A percentile compares a stretch with the other conserved stretches of the same genome.
Evolutionary conservation across 2,797 vertebrate genomes (phyloP).

Genomic region (Sebastes hubbsi): DNA sequence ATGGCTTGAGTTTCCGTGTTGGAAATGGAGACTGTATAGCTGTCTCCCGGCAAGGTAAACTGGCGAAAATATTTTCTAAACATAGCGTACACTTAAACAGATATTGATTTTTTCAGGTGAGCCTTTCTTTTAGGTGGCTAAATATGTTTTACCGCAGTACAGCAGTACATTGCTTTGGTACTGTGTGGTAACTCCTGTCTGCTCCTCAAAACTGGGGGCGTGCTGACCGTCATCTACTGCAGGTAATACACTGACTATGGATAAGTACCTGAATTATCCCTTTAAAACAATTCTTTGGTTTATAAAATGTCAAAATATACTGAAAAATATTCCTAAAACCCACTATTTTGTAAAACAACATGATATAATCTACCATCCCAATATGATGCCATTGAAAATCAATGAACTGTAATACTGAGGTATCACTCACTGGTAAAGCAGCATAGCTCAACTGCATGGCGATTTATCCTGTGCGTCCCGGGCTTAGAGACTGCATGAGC

Average conservation of each 20-base stretch:
- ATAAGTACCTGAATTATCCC: not conserved
- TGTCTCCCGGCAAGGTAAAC: not conserved
- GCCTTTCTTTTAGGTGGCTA: not conserved
- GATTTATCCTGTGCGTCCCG: not conserved
- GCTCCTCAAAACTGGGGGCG: not conserved
- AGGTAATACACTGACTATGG: not conserved
- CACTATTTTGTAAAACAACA: too few relatives aligned
- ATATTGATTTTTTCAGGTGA: not conserved
- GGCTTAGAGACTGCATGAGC: not conserved
- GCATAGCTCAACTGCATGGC: conserved; percentile 1
- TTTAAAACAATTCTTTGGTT: not conserved
- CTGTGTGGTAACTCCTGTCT: too few relatives aligned
- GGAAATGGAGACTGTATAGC: too few relatives aligned
- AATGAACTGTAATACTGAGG: not conserved
- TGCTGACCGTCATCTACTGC: not conserved
- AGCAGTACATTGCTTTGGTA: not conserved
- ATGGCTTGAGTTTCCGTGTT: too few relatives aligned
- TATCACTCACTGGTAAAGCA: not conserved
- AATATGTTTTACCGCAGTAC: not conserved
- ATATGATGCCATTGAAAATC: not conserved
- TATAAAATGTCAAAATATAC: not conserved
- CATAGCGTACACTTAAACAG: not conserved
- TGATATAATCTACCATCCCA: not conserved
- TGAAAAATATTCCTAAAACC: not conserved
- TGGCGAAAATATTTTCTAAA: not conserved